Evolutionary conservation across 2,113 vertebrate genomes (phyloP).

Genomic region (Pseudois nayaur): DNA sequence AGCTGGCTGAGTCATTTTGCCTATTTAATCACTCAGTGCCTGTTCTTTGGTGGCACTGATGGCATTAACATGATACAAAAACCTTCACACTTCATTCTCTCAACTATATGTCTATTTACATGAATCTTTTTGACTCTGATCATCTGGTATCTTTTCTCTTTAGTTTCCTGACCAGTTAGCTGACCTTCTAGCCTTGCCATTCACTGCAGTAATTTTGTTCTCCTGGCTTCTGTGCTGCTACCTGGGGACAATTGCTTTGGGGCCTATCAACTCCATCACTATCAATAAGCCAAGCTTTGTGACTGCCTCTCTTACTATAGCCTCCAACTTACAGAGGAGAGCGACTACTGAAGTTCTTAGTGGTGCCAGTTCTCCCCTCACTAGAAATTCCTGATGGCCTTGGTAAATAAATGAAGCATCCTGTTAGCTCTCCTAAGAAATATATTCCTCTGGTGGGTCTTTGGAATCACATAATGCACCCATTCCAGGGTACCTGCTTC

Average conservation of each 20-base stretch:
- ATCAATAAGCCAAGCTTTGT: neutral
- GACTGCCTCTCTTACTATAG: neutral
- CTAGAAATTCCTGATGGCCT: neutral
- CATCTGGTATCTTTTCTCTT: neutral
- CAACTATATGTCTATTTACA: neutral
- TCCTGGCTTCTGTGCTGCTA: neutral
- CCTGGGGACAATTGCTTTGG: neutral
- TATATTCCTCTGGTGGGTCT: neutral
- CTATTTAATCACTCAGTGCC: neutral
- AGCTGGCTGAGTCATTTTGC: neutral
- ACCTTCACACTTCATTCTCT: neutral
- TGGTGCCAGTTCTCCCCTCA: neutral
- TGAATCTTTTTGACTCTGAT: neutral
- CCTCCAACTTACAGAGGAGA: neutral
- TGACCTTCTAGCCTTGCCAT: neutral
- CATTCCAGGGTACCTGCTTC: neutral
- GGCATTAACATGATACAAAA: neutral
- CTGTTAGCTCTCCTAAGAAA: neutral
- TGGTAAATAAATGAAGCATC: neutral
- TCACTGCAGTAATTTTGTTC: neutral
- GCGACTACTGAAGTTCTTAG: neutral
- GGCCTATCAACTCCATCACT: neutral
- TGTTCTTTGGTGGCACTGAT: neutral
- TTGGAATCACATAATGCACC: neutral
- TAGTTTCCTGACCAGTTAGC: neutral